Evolutionary conservation across 2,113 vertebrate genomes (phyloP).

Genomic region (Laterallus jamaicensis): DNA sequence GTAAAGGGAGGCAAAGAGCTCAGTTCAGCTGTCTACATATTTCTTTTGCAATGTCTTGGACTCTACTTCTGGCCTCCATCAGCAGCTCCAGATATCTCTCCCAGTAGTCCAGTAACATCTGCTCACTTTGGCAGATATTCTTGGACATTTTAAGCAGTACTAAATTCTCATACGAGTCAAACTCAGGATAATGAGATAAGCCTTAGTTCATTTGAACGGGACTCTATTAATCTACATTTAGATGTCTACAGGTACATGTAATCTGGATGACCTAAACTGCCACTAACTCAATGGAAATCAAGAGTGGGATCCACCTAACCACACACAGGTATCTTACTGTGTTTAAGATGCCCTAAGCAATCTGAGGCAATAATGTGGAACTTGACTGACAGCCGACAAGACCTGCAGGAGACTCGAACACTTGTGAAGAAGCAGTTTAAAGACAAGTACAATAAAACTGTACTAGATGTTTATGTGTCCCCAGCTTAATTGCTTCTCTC

Average conservation of each 20-base stretch:
- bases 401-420: background rate
- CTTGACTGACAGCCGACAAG: background rate
- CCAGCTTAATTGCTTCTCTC: background rate
- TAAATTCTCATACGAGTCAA: background rate
- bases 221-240: background rate
- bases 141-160: background rate
- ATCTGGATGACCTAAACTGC: background rate
- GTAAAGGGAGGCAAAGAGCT: background rate
- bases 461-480: background rate
- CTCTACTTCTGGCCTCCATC: background rate
- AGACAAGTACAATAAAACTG: background rate
- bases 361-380: background rate
- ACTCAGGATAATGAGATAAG: background rate
- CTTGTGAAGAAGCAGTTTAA: background rate
- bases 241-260: background rate
- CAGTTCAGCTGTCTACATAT: background rate
- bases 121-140: background rate
- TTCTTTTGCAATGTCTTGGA: background rate
- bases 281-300: background rate
- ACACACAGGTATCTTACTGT: background rate
- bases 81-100: background rate
- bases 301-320: background rate
- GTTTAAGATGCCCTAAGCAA: background rate
- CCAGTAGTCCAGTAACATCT: background rate
- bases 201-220: background rate